A percentile compares a stretch with the other conserved stretches of the same genome.
Evolutionary conservation across 2,113 vertebrate genomes (phyloP).

Genomic region (Phylloscopus trochiloides): DNA sequence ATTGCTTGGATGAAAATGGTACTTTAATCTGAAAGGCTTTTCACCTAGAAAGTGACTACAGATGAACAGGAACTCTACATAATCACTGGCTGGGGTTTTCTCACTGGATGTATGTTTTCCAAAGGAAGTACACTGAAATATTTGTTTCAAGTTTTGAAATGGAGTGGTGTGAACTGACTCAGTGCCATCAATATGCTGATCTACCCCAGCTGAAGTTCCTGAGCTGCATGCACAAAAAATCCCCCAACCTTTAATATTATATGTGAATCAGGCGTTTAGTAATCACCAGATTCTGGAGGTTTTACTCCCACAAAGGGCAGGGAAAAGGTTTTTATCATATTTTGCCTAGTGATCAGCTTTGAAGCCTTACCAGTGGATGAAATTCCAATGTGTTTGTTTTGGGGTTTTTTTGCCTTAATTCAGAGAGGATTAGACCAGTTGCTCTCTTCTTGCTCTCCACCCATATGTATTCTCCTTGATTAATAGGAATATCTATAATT

Average conservation of each 20-base stretch:
- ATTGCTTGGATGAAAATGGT: not conserved
- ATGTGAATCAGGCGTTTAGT: not conserved
- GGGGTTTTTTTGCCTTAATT: not conserved
- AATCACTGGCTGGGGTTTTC: not conserved
- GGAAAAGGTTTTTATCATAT: not conserved
- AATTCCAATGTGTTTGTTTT: not conserved
- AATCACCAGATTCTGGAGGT: not conserved
- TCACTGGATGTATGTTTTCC: not conserved
- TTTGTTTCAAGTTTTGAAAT: not conserved
- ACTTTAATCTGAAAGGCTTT: conserved; percentile 9
- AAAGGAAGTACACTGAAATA: not conserved
- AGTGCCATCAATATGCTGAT: not conserved
- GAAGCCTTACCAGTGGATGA: not conserved
- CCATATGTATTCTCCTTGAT: not conserved
- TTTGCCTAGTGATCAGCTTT: not conserved
- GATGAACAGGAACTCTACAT: not conserved
- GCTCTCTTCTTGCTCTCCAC: not conserved
- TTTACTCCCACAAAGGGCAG: not conserved
- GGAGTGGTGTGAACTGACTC: not conserved
- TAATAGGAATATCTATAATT: not conserved
- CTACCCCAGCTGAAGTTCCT: not conserved
- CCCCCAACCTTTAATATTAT: accelerated
- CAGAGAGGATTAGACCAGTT: not conserved
- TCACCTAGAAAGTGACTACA: not conserved
- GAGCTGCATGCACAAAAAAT: not conserved